Evolutionary conservation across 2,113 vertebrate species (phyloP).

Genomic region (Oryzias javanicus): DNA sequence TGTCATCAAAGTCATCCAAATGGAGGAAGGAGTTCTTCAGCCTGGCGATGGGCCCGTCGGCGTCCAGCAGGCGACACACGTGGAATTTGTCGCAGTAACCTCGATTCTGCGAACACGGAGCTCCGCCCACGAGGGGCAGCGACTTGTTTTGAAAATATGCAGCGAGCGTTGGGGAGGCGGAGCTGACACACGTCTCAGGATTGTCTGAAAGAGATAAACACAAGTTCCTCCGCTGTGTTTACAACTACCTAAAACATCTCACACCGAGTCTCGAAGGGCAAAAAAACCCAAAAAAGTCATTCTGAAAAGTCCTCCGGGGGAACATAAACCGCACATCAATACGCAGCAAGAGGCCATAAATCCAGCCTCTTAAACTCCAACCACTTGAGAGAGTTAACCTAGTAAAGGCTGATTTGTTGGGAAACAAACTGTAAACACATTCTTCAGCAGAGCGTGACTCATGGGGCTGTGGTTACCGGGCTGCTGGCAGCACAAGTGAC

Average conservation of each 20-base stretch:
- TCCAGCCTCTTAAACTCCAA: slow-evolving; percentile 8
- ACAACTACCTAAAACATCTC: background rate
- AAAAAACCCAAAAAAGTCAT: background rate
- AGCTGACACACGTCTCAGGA: slow-evolving; percentile 75
- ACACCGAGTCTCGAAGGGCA: background rate
- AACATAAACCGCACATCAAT: background rate
- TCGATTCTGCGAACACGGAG: slow-evolving; percentile 70
- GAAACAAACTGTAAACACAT: slow-evolving; percentile 47
- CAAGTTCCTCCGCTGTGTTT: background rate
- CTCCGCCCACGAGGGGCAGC: slow-evolving; percentile 61
- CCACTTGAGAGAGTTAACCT: slow-evolving; percentile 7
- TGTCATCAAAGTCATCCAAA: slow-evolving; percentile 68
- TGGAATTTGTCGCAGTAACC: slow-evolving; percentile 82
- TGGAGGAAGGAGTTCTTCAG: slow-evolving; percentile 78
- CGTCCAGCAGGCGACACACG: slow-evolving; percentile 75
- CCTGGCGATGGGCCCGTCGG: slow-evolving; percentile 78
- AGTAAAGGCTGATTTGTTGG: slow-evolving; percentile 21
- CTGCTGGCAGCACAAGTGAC: slow-evolving; percentile 80
- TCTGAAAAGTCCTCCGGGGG: background rate
- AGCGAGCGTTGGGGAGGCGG: slow-evolving; percentile 67
- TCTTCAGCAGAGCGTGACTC: slow-evolving; percentile 21
- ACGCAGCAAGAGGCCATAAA: background rate
- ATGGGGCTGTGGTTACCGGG: slow-evolving; percentile 56
- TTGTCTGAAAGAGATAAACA: slow-evolving; percentile 47
- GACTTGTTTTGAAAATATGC: slow-evolving; percentile 62